phyloP scores from a whole-genome alignment of 2,113 vertebrate species.

The Bungarus multicinctus region DNA sequence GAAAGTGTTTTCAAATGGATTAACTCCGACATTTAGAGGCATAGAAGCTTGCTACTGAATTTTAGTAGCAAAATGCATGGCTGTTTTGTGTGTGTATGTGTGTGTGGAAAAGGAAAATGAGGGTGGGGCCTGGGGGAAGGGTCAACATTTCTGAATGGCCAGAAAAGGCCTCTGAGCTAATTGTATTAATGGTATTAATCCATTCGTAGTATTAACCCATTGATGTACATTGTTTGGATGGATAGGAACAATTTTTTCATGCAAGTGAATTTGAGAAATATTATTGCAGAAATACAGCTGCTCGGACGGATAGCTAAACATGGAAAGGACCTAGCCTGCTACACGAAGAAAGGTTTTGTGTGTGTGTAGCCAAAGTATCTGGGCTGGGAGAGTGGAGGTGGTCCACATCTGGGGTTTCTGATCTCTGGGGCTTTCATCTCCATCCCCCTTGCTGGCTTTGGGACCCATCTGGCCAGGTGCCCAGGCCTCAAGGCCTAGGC shows the following conservation, averaged over 20 bases:
- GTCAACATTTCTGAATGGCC: not conserved
- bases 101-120: not conserved
- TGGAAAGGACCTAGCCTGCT: not conserved
- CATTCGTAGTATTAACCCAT: not conserved
- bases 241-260: not conserved
- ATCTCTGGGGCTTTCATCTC: not conserved
- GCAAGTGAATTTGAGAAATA: not conserved
- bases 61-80: not conserved
- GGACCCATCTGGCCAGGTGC: constrained; percentile 11
- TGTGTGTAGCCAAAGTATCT: not conserved
- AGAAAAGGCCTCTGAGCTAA: not conserved
- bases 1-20: not conserved
- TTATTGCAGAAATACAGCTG: not conserved
- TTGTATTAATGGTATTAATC: not conserved
- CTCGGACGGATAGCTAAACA: not conserved
- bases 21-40: not conserved
- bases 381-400: not conserved
- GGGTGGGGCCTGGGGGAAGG: not conserved
- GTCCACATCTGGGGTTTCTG: not conserved
- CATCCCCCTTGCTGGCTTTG: not conserved
- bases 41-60: not conserved
- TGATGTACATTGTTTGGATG: not conserved
- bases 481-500: not conserved
- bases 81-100: not conserved
- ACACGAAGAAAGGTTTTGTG: not conserved